These are phyloP conservation scores for Hyphantria cunea DNA, from an alignment of 1,140 invertebrate genomes.

Conservation along the genomic window DNA sequence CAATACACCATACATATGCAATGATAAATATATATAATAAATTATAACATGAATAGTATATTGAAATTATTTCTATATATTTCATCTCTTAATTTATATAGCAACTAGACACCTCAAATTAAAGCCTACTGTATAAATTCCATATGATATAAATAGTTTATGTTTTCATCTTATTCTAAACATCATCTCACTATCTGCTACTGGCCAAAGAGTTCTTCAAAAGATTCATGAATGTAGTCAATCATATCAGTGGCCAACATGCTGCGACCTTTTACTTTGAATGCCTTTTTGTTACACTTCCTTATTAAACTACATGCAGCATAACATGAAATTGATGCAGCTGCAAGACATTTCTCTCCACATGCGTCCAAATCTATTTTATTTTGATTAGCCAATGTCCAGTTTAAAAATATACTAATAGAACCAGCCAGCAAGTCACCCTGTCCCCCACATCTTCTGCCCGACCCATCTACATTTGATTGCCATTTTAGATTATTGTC, in stretches of 20 bases:
- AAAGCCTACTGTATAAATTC: no score
- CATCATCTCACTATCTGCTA: conserved; percentile 25
- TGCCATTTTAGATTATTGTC: conserved; percentile 78
- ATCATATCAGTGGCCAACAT: conserved; percentile 95
- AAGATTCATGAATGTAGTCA: conserved; percentile 88
- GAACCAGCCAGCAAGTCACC: conserved; percentile 96
- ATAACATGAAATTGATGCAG: conserved; percentile 90
- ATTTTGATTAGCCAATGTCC: conserved; percentile 84
- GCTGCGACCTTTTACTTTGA: conserved; percentile 88
- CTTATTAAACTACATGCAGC: conserved; percentile 91
- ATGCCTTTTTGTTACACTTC: conserved; percentile 90
- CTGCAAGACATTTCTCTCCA: conserved; percentile 75
- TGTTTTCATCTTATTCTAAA: no score
- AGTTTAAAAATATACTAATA: conserved; percentile 92
- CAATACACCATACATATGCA: no score
- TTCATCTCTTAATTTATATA: no score
- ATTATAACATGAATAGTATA: no score
- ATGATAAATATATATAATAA: no score
- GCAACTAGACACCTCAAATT: no score
- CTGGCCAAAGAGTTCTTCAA: conserved; percentile 83
- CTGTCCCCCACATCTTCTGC: conserved; percentile 97
- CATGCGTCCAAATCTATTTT: conserved; percentile 53
- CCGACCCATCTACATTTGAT: conserved; percentile 86
- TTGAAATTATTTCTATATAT: no score
- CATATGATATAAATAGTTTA: no score